Conservation (phyloP, 2,797 vertebrate species). For the Tragelaphus oryx region DNA sequence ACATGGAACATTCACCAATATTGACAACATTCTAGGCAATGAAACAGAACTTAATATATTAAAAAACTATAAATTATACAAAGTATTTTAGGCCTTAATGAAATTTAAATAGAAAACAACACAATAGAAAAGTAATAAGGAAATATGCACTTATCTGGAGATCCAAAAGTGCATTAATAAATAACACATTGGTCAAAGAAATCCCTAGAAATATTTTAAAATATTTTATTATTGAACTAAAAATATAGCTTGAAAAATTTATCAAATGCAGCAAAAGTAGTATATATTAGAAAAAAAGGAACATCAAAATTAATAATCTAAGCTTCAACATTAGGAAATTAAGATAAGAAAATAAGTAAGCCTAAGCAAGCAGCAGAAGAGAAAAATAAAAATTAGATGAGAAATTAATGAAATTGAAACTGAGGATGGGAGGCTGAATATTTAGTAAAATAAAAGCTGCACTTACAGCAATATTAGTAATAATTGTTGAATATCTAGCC, state of each 20-base stretch:
- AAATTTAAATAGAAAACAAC: neutral
- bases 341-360: neutral
- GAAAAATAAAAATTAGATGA: neutral
- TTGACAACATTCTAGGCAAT: neutral
- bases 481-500: neutral
- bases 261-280: neutral
- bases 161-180: neutral
- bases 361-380: neutral
- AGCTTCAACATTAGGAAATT: neutral
- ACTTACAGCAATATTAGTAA: neutral
- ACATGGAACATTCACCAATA: neutral
- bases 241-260: neutral
- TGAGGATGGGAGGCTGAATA: neutral
- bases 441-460: neutral
- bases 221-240: neutral
- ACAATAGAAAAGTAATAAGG: neutral
- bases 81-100: neutral
- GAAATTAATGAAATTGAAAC: neutral
- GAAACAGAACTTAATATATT: neutral
- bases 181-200: neutral
- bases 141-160: neutral
- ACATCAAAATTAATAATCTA: neutral
- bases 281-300: neutral
- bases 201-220: neutral
- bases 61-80: neutral